phyloP scores from a whole-genome alignment of 37 sponge, comb jelly and placozoan genomes.

The Hormiphora californensis region DNA sequence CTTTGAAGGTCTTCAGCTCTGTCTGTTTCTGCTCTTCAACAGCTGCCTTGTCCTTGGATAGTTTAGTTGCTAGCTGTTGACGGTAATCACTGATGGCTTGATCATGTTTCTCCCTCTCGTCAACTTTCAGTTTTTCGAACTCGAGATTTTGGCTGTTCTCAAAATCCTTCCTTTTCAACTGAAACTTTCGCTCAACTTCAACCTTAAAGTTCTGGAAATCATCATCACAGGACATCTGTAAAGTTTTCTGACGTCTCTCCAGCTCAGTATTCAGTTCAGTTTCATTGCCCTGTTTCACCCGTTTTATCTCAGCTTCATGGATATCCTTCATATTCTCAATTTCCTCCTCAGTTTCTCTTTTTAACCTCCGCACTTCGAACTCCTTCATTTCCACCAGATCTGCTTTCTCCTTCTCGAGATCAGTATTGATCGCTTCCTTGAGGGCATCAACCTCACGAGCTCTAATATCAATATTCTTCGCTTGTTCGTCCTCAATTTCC shows the following conservation, averaged over 20 bases:
- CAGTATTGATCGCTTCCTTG: background rate
- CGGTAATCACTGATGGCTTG: background rate
- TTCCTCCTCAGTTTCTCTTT: background rate
- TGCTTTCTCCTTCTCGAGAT: conserved; percentile 21
- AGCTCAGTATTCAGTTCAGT: background rate
- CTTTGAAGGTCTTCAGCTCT: background rate
- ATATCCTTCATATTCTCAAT: conserved; percentile 20
- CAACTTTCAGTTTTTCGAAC: too few relatives aligned
- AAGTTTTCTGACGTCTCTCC: background rate
- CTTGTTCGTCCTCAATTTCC: conserved; percentile 29
- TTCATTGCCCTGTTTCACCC: background rate
- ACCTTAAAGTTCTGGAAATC: background rate
- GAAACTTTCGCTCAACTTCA: background rate
- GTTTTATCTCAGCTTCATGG: background rate
- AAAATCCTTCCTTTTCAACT: background rate
- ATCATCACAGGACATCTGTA: background rate
- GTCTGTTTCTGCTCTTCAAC: background rate
- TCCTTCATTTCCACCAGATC: conserved; percentile 39
- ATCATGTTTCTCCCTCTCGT: background rate
- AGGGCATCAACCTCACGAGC: background rate
- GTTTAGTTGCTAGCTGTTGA: background rate
- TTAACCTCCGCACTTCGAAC: background rate
- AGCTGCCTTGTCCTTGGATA: background rate
- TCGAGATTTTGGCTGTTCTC: too few relatives aligned
- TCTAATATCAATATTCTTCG: conserved; percentile 5